These are phyloP conservation scores for Hypsopygia costalis DNA, from an alignment of 2,888 invertebrate genomes.

Conservation along the genomic window DNA sequence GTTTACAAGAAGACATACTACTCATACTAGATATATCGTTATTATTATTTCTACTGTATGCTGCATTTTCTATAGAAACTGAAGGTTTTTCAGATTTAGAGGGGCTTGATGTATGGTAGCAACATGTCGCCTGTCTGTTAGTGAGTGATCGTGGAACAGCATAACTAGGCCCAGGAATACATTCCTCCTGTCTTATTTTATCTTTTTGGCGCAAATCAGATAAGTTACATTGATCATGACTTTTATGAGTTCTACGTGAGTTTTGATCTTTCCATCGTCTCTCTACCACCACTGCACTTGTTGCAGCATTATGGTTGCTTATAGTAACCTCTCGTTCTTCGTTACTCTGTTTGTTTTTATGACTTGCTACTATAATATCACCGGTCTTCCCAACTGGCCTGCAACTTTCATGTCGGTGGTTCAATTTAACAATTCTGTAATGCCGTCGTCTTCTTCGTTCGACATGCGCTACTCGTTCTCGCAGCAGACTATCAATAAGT, in stretches of 20 bases:
- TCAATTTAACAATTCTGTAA: slow-evolving; percentile 68
- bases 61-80: slow-evolving; percentile 6
- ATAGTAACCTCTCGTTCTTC: slow-evolving; percentile 30
- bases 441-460: slow-evolving; percentile 68
- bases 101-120: slow-evolving; percentile 48
- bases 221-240: slow-evolving; percentile 42
- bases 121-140: slow-evolving; percentile 51
- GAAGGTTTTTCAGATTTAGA: slow-evolving; percentile 27
- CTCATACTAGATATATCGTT: slow-evolving; percentile 43
- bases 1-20: slow-evolving; percentile 37
- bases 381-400: slow-evolving; percentile 67
- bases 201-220: slow-evolving; percentile 33
- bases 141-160: slow-evolving; percentile 31
- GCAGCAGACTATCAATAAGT: slow-evolving; percentile 61
- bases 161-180: slow-evolving; percentile 59
- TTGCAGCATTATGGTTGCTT: slow-evolving; percentile 42
- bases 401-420: slow-evolving; percentile 64
- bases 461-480: slow-evolving; percentile 67
- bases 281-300: slow-evolving; percentile 35
- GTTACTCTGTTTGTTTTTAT: slow-evolving; percentile 47
- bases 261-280: slow-evolving; percentile 35
- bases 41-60: slow-evolving; percentile 17
- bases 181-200: slow-evolving; percentile 39
- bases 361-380: slow-evolving; percentile 71
- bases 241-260: slow-evolving; percentile 38